Evolutionary conservation across 2,113 vertebrate genomes (phyloP), one percentile per base, ranked within the genome.

Genomic region (Ploceus nigricollis): DNA sequence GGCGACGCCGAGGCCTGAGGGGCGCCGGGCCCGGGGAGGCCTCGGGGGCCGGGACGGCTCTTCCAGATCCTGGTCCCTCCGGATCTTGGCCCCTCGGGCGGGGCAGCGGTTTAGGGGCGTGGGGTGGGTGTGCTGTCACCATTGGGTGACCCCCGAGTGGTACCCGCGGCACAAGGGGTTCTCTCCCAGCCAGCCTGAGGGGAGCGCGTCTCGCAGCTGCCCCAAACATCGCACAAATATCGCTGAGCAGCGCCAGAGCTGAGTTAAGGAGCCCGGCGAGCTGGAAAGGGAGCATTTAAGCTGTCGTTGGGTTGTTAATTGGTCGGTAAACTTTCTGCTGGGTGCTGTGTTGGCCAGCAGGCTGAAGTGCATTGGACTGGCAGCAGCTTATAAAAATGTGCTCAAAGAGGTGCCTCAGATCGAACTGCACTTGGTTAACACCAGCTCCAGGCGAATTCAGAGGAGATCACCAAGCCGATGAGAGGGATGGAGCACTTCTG

Each of bases 21-120:
- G 44, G 51, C 13, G 6, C 6, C 9, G 23, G 33, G 39, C 23
- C 37, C 7, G 14, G 20, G 18, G 48, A 35, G 65, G 65, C 65
- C 30, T 13, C 8, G 8, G 27, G n/a, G 10, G 5, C 1, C 0
- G 22, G n/a, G 37, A 1, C 1, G 4, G 37, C 1, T 35, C 6
- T 9, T 16, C 2, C 5, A 23, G 23, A 24, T 48, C 47, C 13
- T 47, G 45, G 11, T 3, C 45, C 21, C 22, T 48, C 22, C 1
- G 18, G 4, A 1, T 33, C 8, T 35, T 2, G 22, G 5, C 2
- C 2, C 15, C 22, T 18, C 8, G 37, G 18, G 22, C 11, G 6
- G 5, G 18, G 50, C 23, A 24, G 24, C 2, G 37, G 9, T 9
- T 60, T 3, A 8, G 53, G 33, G 33, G 11, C 4, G 16, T 23